Conservation (phyloP, 2,888 invertebrate species). For the Saturnia japonica region DNA sequence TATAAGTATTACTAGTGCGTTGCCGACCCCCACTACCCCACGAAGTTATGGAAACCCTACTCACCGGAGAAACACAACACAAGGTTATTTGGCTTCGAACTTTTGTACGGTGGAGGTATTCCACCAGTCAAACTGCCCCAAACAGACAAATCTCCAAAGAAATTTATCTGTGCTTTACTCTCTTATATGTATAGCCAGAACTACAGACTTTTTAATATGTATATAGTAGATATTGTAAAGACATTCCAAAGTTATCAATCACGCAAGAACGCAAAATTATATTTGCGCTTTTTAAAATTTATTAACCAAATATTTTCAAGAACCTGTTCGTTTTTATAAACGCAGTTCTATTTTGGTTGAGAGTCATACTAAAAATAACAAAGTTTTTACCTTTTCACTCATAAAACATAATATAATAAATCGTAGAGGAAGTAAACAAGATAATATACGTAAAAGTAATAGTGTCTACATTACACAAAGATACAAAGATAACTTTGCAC, state of each 20-base stretch:
- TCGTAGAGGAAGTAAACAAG: constrained; percentile 3
- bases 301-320: background rate
- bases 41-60: too few species aligned
- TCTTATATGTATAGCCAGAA: too few species aligned
- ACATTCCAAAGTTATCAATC: background rate
- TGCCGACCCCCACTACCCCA: too few species aligned
- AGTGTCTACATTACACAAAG: background rate
- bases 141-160: too few species aligned
- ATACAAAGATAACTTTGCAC: background rate
- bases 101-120: too few species aligned
- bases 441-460: constrained; percentile 5
- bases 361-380: background rate
- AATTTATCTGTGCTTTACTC: too few species aligned
- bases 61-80: too few species aligned
- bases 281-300: background rate
- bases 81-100: too few species aligned
- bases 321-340: background rate
- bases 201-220: background rate
- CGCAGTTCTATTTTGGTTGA: background rate
- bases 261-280: background rate
- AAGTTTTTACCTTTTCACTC: background rate
- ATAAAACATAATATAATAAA: background rate
- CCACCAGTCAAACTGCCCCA: too few species aligned
- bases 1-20: too few species aligned
- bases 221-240: background rate